These are phyloP conservation scores for Parnassius smintheus DNA, from an alignment of 2,888 invertebrate genomes.

Conservation along the genomic window DNA sequence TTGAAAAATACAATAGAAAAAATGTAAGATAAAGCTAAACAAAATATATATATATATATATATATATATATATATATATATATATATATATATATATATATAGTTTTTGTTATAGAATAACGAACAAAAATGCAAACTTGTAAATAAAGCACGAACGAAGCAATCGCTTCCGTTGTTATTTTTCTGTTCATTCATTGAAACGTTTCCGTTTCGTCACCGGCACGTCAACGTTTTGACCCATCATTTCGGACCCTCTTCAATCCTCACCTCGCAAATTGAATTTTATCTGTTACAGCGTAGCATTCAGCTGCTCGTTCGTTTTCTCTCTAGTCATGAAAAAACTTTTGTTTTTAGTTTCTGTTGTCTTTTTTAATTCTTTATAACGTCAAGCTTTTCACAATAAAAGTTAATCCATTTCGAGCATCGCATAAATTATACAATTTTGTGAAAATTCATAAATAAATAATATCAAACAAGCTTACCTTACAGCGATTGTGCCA, in stretches of 20 bases:
- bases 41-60: too few relatives aligned
- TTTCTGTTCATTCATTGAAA: conserved; percentile 15
- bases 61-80: too few relatives aligned
- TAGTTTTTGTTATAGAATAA: too few relatives aligned
- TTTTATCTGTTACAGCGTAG: conserved; percentile 69
- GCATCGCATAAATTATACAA: too few relatives aligned
- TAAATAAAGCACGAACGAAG: conserved; percentile 2
- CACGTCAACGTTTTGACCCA: conserved; percentile 11
- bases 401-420: too few relatives aligned
- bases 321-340: conserved; percentile 10
- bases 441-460: too few relatives aligned
- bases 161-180: conserved; percentile 7
- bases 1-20: too few relatives aligned
- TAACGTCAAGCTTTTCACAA: not conserved
- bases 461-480: too few relatives aligned
- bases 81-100: too few relatives aligned
- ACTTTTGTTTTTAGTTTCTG: conserved; percentile 10
- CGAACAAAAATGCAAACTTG: not conserved
- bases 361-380: not conserved
- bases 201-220: conserved; percentile 26
- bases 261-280: conserved; percentile 76
- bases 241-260: conserved; percentile 72
- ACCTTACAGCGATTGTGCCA: too few relatives aligned
- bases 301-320: conserved; percentile 9
- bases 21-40: too few relatives aligned